Base-by-base conservation (phyloP, 1,140 invertebrate species). In the Trichonephila clavata region DNA sequence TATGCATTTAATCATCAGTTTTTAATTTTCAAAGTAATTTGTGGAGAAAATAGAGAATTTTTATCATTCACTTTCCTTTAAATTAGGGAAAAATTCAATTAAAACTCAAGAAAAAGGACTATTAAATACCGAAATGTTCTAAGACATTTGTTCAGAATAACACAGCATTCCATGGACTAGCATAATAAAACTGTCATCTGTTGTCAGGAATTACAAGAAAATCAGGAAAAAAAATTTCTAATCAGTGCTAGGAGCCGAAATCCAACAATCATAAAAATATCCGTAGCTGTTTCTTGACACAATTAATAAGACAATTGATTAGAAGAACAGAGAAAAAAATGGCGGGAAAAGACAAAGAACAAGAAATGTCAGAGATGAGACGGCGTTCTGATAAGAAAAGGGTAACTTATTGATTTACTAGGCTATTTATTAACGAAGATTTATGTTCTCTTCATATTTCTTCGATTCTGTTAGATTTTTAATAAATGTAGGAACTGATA, bases 331-430 rank as follows among this genome's bases (percentile, higher is more conserved):
- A 13, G 1, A 18, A 77, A 77, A 77, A 77, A 77, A 24, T n/a
- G 65, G n/a, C n/a, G 65, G 10, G 21, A 77, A 77, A 77, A 14
- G 27, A 16, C 14, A 16, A 32, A 77, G 27, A 77, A 39, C 71
- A 39, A 27, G 27, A 77, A 77, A 77, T 32, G 32, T 18, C 32
- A 16, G 32, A 77, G 71, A 77, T 77, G 71, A 39, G 27, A 77
- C 71, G 10, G 24, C 32, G 71, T 77, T 16, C 14, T 32, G 71
- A 77, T 77, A 77, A 77, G 71, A 77, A 77, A 77, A 77, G 24
- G 71, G 71, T 77, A 77, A 27, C 27, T 77, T 77, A 77, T 77
- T 77, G 71, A 77, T 77, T 77, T 77, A 27, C 71, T 77, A 18
- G 6, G 71, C 32, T 77, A 77, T 77, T 77, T 77, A 39, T 77